Evolutionary conservation across 2,888 invertebrate species (phyloP), one percentile per base, ranked within the genome.

Genomic region (Dryococelus australis): DNA sequence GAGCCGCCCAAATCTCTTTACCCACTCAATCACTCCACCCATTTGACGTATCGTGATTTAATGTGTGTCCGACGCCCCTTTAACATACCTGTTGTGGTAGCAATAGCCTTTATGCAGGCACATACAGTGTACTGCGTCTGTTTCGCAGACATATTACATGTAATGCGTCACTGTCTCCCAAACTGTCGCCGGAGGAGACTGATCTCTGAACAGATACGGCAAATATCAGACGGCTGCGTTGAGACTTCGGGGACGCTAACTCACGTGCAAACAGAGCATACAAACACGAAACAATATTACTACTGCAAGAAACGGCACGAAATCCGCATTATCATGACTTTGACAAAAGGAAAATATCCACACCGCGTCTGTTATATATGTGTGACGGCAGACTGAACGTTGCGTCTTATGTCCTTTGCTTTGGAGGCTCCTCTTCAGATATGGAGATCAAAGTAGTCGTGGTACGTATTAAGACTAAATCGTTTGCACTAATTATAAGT

Each of bases 211-310:
- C 65, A n/a, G n/a, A 20, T 65, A 65, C 24, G n/a, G 65, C 65
- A 65, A 65, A 65, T 24, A 65, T 20, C 24, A 20, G 51, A 6
- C 51, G 12, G 1, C 20, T 16, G 65, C n/a, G 65, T 24, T 65
- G 65, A 65, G 65, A n/a, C 20, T 65, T 65, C 6, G 65, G 24
- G 65, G n/a, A 8, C 65, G 65, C 65, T 65, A 65, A 65, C 65
- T 65, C n/a, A 20, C 65, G 65, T n/a, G 65, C 65, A 65, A 65
- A 65, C 65, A 65, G 65, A 65, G 65, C 65, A 65, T 65, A 65
- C 65, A 3, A 65, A 65, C 65, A 65, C 65, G 20, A 65, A 65
- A 65, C 20, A 65, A 65, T 24, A 24, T 65, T 24, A 65, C 24
- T 65, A 65, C 65, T n/a, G 0, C 65, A 65, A 65, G 65, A 65